Conservation (phyloP, 2,797 vertebrate species). For the Pseudomugil gertrudae region DNA sequence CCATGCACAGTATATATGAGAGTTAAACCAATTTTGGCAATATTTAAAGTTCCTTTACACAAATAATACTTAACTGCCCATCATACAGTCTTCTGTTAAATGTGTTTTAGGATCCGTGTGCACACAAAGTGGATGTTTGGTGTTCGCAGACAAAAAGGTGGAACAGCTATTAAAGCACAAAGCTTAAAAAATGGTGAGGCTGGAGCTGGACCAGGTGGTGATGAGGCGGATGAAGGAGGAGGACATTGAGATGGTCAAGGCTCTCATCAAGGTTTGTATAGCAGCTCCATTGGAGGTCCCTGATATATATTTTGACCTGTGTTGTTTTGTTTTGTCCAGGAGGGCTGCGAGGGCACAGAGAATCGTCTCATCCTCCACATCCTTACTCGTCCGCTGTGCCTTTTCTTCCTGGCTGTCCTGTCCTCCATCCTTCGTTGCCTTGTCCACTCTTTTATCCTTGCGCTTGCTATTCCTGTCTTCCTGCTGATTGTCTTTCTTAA, state of each 20-base stretch:
- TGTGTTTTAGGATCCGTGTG: constrained; percentile 32
- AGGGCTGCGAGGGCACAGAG: constrained; percentile 87
- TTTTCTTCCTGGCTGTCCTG: constrained; percentile 86
- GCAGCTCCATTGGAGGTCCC: not conserved
- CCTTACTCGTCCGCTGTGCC: constrained; percentile 86
- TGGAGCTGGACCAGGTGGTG: constrained; percentile 81
- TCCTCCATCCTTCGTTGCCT: constrained; percentile 88
- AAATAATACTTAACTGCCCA: not conserved
- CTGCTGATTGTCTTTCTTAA: constrained; percentile 86
- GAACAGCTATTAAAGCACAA: constrained; percentile 23
- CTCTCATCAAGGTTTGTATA: constrained; percentile 86
- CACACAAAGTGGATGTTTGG: constrained; percentile 34
- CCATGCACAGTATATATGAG: not conserved
- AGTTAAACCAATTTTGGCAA: no score
- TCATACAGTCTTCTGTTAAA: not conserved
- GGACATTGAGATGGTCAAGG: constrained; percentile 87
- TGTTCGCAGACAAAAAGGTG: constrained; percentile 5
- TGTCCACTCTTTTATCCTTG: constrained; percentile 88
- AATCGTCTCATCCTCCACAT: constrained; percentile 90
- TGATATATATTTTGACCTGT: not conserved
- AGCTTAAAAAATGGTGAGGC: constrained; percentile 76
- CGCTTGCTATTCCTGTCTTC: constrained; percentile 87
- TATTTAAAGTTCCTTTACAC: no score
- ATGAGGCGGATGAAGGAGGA: constrained; percentile 89
- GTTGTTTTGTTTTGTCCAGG: constrained; percentile 68